phyloP scores from a whole-genome alignment of 23 tunicate species.

The Pegea sp. region DNA sequence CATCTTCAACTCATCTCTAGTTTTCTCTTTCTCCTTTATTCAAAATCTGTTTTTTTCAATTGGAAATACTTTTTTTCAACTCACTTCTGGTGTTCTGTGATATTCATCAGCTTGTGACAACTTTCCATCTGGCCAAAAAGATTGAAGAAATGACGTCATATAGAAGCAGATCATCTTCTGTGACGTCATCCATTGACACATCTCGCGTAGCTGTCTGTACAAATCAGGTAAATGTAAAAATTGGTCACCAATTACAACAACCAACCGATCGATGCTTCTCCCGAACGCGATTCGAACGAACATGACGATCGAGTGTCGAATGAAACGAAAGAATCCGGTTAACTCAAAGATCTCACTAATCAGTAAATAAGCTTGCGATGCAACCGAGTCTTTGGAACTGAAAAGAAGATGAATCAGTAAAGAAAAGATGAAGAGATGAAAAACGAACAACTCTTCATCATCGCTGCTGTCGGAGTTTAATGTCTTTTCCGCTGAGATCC shows the following conservation, averaged over 20 bases:
- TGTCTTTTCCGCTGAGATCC: no score
- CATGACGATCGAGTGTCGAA: slow-evolving; percentile 44
- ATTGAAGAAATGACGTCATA: slow-evolving; percentile 49
- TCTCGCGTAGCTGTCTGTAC: slow-evolving; percentile 82
- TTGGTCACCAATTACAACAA: background rate
- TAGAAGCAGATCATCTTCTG: slow-evolving; percentile 65
- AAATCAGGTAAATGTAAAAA: background rate
- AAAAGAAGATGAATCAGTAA: no score
- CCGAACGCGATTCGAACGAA: slow-evolving; percentile 90
- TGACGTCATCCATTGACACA: slow-evolving; percentile 58
- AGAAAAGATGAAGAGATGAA: no score
- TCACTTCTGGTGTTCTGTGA: no score
- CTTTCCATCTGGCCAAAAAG: slow-evolving; percentile 87
- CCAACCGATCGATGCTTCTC: slow-evolving; percentile 60
- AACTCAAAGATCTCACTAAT: slow-evolving; percentile 68
- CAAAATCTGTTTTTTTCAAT: background rate
- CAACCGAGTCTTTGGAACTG: slow-evolving; percentile 54
- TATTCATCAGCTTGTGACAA: slow-evolving; percentile 14
- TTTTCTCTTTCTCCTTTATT: slow-evolving; percentile 37
- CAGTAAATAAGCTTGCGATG: slow-evolving; percentile 47
- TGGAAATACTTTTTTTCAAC: background rate
- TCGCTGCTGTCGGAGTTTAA: no score
- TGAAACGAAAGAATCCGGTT: slow-evolving; percentile 66
- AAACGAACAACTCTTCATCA: no score
- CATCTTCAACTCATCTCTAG: slow-evolving; percentile 43